Base-by-base conservation (phyloP, 2,113 vertebrate genomes). In the Pipa parva region DNA sequence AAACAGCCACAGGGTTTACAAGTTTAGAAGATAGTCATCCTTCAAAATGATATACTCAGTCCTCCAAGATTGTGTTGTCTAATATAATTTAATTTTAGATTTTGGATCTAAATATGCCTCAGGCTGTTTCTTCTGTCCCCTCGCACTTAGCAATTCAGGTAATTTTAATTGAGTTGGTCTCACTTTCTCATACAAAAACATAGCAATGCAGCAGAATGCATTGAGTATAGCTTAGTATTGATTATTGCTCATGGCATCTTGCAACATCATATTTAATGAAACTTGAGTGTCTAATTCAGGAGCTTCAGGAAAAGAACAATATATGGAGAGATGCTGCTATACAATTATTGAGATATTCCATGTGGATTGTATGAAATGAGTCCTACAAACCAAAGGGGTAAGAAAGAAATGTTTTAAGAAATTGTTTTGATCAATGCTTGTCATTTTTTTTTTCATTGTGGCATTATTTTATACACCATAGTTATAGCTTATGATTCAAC, bases 81-180 rank as follows among this genome's bases (percentile, higher is more conserved):
- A 61, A 69, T 69, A 69, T 69, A 69, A 69, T 59, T 69, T 69
- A 69, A 69, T 69, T 69, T 61, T 58, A 54, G 58, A 61, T 69
- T 72, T 20, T 22, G 12, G 17, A 18, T 58, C 11, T 62, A 63
- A 52, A 50, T 21, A 21, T 13, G 3, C 54, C 26, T 51, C 28
- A 31, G 63, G 5, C 11, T 57, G 61, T 57, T 54, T 11, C 15
- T 20, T 36, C 37, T n/a, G 2, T 46, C 76, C 66, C 66, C 24
- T 11, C 36, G 39, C 10, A 31, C 55, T 70, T 1, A 69, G 21
- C 26, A 59, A 60, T 63, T 31, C 3, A 6, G 12, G 26, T 59
- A 22, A 27, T 59, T 58, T 48, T 31, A 37, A 49, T 17, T 52
- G 18, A 24, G 2, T 59, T 72, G 36, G 3, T 9, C 63, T 74